Evolutionary conservation across 64 coral and sea anemone species (phyloP).

Genomic region (Pocillopora verrucosa): DNA sequence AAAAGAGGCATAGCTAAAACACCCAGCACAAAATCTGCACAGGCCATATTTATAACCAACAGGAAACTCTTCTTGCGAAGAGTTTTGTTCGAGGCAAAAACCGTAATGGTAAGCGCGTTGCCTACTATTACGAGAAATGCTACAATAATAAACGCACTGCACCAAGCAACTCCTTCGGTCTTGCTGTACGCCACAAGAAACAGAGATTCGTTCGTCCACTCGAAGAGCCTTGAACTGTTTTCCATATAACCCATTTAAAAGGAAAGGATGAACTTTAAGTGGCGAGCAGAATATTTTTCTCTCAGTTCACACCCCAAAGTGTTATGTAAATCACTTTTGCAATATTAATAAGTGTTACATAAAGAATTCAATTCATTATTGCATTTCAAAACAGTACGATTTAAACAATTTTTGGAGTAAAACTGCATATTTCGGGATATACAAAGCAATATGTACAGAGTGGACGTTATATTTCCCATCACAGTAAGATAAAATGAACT

Average conservation of each 20-base stretch:
- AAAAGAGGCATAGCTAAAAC: neutral
- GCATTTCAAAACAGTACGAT: too few species aligned
- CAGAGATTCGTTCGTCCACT: neutral
- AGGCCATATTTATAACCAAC: constrained; percentile 40
- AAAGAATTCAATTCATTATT: too few species aligned
- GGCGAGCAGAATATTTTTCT: too few species aligned
- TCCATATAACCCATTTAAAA: neutral
- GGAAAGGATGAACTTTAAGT: too few species aligned
- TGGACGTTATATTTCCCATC: too few species aligned
- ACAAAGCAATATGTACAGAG: too few species aligned
- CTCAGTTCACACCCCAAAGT: too few species aligned
- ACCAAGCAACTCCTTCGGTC: constrained; percentile 18
- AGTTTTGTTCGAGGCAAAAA: constrained; percentile 36
- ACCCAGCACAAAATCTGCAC: constrained; percentile 32
- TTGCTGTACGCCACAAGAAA: neutral
- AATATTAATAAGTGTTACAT: too few species aligned
- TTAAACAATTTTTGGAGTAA: too few species aligned
- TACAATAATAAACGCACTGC: neutral
- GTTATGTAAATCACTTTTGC: too few species aligned
- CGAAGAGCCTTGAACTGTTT: neutral
- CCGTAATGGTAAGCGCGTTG: neutral
- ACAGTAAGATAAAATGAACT: too few species aligned
- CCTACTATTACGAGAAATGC: constrained; percentile 7
- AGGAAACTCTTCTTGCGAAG: constrained; percentile 48
- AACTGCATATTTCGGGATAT: too few species aligned